These are phyloP conservation scores for Mercenaria mercenaria DNA, from an alignment of 1,140 invertebrate genomes.

Conservation along the genomic window DNA sequence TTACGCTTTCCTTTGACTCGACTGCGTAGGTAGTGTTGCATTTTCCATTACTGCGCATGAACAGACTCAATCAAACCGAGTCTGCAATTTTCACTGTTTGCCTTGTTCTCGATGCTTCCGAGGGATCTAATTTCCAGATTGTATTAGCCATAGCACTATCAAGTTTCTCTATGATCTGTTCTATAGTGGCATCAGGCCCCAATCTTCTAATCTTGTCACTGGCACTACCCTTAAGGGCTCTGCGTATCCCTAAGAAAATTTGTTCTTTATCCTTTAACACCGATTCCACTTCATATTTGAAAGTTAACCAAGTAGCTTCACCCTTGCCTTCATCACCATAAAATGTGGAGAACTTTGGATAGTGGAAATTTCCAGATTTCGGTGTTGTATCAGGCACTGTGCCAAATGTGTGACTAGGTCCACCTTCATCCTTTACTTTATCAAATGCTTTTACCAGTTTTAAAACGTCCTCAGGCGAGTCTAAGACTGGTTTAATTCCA, in stretches of 20 bases:
- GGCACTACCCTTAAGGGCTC: conserved; percentile 25
- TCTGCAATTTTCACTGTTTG: too few relatives aligned
- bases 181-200: neutral
- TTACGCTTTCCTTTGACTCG: conserved; percentile 35
- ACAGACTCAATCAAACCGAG: too few relatives aligned
- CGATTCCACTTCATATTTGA: conserved; percentile 39
- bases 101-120: too few relatives aligned
- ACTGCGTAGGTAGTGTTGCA: too few relatives aligned
- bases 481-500: neutral
- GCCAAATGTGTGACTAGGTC: too few relatives aligned
- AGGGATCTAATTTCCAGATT: too few relatives aligned
- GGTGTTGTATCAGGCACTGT: neutral
- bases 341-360: conserved; percentile 36
- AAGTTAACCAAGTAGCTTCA: conserved; percentile 13
- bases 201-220: conserved; percentile 36
- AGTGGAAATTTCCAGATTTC: neutral
- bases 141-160: conserved; percentile 52
- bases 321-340: conserved; percentile 51
- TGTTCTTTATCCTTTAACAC: conserved; percentile 4
- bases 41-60: too few relatives aligned
- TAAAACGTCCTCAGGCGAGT: neutral
- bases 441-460: neutral
- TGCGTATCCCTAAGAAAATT: conserved; percentile 22
- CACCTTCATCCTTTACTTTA: neutral
- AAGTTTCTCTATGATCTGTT: conserved; percentile 14